phyloP scores from a whole-genome alignment of 1,140 invertebrate species.

The Diabrotica virgifera region DNA sequence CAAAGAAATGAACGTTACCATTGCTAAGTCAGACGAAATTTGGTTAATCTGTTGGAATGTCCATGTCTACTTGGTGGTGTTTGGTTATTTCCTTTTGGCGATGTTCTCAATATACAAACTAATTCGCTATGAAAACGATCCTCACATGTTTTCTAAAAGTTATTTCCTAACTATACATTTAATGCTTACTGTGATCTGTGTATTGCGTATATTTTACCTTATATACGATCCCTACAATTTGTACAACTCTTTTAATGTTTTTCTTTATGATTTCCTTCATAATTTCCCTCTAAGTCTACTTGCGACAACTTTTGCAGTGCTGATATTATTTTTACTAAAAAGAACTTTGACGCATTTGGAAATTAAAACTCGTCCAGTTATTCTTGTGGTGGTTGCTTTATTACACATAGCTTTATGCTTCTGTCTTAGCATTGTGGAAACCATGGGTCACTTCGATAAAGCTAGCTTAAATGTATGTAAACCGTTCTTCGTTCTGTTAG shows the following conservation, averaged over 20 bases:
- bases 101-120: slow-evolving; percentile 80
- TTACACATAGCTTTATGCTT: slow-evolving; percentile 75
- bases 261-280: slow-evolving; percentile 76
- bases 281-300: slow-evolving; percentile 80
- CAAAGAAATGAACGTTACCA: slow-evolving; percentile 41
- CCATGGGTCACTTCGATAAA: slow-evolving; percentile 49
- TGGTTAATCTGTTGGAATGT: slow-evolving; percentile 85
- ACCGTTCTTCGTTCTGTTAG: slow-evolving; percentile 76
- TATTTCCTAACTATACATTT: slow-evolving; percentile 83
- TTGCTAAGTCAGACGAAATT: slow-evolving; percentile 49
- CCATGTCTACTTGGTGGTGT: slow-evolving; percentile 81
- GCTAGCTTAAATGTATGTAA: slow-evolving; percentile 60
- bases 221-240: slow-evolving; percentile 89
- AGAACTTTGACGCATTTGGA: slow-evolving; percentile 66
- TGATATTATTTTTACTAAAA: slow-evolving; percentile 79
- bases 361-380: slow-evolving; percentile 68
- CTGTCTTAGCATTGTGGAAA: slow-evolving; percentile 74
- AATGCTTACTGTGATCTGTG: slow-evolving; percentile 75
- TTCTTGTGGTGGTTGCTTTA: slow-evolving; percentile 69
- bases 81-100: slow-evolving; percentile 76
- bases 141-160: slow-evolving; percentile 73
- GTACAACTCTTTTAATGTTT: slow-evolving; percentile 70
- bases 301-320: slow-evolving; percentile 78
- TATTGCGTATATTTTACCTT: slow-evolving; percentile 78
- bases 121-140: slow-evolving; percentile 74